Base-by-base conservation (phyloP, 2,113 vertebrate genomes). In the Brachyhypopomus occidentalis region DNA sequence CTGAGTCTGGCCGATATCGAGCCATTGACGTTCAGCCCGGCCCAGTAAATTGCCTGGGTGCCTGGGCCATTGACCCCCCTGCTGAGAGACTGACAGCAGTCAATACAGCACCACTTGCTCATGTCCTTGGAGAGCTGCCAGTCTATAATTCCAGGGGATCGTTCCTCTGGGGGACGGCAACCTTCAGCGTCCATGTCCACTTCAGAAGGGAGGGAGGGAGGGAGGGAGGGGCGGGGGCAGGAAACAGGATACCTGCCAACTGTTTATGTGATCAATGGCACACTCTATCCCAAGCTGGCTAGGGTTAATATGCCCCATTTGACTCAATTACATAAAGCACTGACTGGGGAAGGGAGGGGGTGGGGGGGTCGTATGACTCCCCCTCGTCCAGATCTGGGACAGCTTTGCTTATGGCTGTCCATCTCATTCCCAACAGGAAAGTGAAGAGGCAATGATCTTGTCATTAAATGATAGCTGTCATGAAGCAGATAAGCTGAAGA, bases 191-290 rank as follows among this genome's bases (percentile, higher is more conserved):
- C 93, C 88, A 88, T 88, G 88, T 92, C 89, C 87, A 86, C 91
- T 89, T 77, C 88, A 86, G 83, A 88, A 83, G 85, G 84, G 87
- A 86, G 88, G 17, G 41, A 85, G 87, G 91, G 86, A 85, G 87
- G 91, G 86, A 90, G 90, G 84, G 88, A 88, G 86, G 80, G 84
- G 75, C 14, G 90, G 84, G 12, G 89, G 91, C 89, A 88, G 70
- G 92, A 92, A 93, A 94, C 92, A 91, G 91, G 94, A 93, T 94
- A 90, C 88, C 88, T 88, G 84, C 87, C 86, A 91, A 92, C 90
- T 93, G 91, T 94, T 93, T 93, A 94, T 93, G 91, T 92, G 92
- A 94, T 94, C 93, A 91, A 90, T 93, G 92, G 78, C 84, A 91
- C 90, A 89, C 86, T 81, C 83, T 84, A 85, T 91, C 88, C 91